Conservation (phyloP, 2,888 invertebrate genomes). For the Lasius platythorax region DNA sequence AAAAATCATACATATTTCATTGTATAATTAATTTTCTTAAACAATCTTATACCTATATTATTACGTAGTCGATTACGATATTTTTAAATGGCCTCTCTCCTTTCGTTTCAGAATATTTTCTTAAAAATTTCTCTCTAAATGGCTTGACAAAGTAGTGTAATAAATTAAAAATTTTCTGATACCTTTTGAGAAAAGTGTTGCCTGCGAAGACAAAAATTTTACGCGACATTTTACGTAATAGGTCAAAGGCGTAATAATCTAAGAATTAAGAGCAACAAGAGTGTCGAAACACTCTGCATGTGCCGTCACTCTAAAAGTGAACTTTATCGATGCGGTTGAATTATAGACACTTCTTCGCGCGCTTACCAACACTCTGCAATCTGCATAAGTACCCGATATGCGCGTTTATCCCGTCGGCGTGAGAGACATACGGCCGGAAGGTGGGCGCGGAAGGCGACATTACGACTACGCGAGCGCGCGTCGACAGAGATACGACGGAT, state of each 20-base stretch:
- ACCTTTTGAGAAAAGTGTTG: neutral
- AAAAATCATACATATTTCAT: neutral
- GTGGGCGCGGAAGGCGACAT: conserved; percentile 55
- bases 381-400: conserved; percentile 46
- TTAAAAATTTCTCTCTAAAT: neutral
- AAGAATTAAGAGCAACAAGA: neutral
- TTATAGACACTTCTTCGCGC: conserved; percentile 39
- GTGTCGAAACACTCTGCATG: conserved; percentile 10
- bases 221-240: conserved; percentile 17
- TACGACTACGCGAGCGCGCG: conserved; percentile 53
- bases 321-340: conserved; percentile 33
- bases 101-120: neutral
- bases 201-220: neutral
- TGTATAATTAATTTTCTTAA: neutral
- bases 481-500: conserved; percentile 49
- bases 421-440: conserved; percentile 42
- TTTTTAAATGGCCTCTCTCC: neutral
- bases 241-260: conserved; percentile 10
- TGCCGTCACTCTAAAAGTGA: conserved; percentile 33
- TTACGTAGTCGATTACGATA: neutral
- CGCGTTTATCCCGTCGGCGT: conserved; percentile 38
- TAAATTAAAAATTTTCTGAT: neutral
- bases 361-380: conserved; percentile 48
- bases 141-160: neutral
- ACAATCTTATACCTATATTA: neutral